A percentile compares a stretch with the other conserved stretches of the same genome.
phyloP scores from a whole-genome alignment of 2,797 vertebrate species.

The Melanogrammus aeglefinus region DNA sequence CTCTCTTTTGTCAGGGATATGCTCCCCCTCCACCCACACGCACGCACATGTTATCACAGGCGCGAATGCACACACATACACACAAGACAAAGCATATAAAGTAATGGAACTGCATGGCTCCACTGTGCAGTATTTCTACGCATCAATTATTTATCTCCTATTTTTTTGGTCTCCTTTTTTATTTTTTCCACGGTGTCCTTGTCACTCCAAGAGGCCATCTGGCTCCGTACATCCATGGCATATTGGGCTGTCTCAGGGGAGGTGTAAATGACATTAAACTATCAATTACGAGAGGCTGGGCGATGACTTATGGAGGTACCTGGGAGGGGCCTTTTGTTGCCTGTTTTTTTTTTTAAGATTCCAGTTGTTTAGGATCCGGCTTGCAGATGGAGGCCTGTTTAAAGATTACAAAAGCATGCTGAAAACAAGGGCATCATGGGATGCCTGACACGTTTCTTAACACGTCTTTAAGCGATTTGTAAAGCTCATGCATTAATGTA shows the following conservation, averaged over 20 bases:
- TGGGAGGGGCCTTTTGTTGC: background rate
- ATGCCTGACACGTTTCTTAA: background rate
- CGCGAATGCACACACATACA: background rate
- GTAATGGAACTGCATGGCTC: background rate
- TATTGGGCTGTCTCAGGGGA: constrained; percentile 21
- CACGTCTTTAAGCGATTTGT: background rate
- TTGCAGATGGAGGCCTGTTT: background rate
- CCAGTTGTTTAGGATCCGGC: background rate
- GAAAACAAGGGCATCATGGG: background rate
- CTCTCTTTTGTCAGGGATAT: background rate
- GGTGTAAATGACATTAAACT: constrained; percentile 26
- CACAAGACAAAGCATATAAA: background rate
- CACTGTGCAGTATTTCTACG: background rate
- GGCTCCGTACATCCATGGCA: constrained; percentile 13
- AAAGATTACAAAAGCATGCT: background rate
- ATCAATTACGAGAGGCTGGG: constrained; percentile 17
- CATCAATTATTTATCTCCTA: background rate
- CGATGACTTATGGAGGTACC: constrained; percentile 10
- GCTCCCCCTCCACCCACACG: background rate
- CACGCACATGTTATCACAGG: background rate
- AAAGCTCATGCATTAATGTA: constrained; percentile 5
- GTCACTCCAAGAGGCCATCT: constrained; percentile 21
- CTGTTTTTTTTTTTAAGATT: background rate
- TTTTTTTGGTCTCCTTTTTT: background rate
- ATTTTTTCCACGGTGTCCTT: background rate